Conservation (phyloP, 2,888 invertebrate species). For the Galerucella nymphaeae region DNA sequence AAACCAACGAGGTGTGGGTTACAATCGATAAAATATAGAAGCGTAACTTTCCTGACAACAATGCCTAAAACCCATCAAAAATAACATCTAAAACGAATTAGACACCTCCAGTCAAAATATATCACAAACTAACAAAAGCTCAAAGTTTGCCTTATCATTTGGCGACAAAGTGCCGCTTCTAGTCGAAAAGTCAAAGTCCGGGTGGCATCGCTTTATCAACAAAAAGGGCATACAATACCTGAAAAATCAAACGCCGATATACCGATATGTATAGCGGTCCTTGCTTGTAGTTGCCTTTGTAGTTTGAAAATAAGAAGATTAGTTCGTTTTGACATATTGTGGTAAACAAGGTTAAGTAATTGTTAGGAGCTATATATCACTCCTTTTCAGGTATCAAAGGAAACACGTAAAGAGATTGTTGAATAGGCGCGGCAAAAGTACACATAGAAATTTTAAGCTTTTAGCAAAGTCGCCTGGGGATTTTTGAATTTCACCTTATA, state of each 20-base stretch:
- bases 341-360: slow-evolving; percentile 65
- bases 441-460: slow-evolving; percentile 18
- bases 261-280: slow-evolving; percentile 33
- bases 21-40: slow-evolving; percentile 12
- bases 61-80: slow-evolving; percentile 30
- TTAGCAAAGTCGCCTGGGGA: slow-evolving; percentile 10
- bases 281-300: slow-evolving; percentile 37
- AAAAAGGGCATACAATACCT: slow-evolving; percentile 43
- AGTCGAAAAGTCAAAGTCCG: slow-evolving; percentile 53
- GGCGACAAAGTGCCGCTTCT: slow-evolving; percentile 56
- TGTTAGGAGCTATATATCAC: slow-evolving; percentile 52
- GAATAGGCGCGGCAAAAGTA: slow-evolving; percentile 25
- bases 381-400: slow-evolving; percentile 48
- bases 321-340: slow-evolving; percentile 65
- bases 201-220: slow-evolving; percentile 51
- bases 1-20: slow-evolving; percentile 19
- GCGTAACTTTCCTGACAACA: slow-evolving; percentile 28
- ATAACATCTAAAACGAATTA: slow-evolving; percentile 41
- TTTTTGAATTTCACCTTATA: slow-evolving; percentile 16
- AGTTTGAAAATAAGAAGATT: slow-evolving; percentile 57
- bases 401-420: slow-evolving; percentile 33
- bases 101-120: slow-evolving; percentile 46
- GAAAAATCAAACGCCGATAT: slow-evolving; percentile 42
- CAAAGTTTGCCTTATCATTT: slow-evolving; percentile 45
- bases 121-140: slow-evolving; percentile 39